Evolutionary conservation across 1,140 invertebrate genomes (phyloP).

Genomic region (Oedothorax gibbosus): DNA sequence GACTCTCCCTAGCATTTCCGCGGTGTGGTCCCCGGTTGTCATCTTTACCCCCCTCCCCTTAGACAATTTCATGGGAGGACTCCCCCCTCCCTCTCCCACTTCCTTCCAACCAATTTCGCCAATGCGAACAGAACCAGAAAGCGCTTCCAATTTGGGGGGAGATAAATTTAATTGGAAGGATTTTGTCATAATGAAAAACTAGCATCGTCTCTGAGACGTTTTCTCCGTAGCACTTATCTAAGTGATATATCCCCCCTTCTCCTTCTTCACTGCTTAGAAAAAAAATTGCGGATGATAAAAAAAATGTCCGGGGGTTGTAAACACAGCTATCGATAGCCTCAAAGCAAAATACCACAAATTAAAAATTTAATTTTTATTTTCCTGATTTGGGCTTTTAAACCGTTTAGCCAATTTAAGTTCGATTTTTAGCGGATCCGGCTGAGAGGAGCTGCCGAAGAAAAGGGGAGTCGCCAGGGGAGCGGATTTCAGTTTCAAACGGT

Average conservation of each 20-base stretch:
- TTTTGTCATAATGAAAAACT: slow-evolving; percentile 60
- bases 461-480: slow-evolving; percentile 8
- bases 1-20: slow-evolving; percentile 7
- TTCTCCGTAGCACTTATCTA: slow-evolving; percentile 35
- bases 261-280: neutral
- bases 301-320: slow-evolving; percentile 37
- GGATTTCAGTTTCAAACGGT: slow-evolving; percentile 35
- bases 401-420: slow-evolving; percentile 53
- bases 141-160: slow-evolving; percentile 47
- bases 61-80: neutral
- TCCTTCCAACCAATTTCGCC: slow-evolving; percentile 58
- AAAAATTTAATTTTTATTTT: slow-evolving; percentile 58
- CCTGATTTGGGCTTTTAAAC: slow-evolving; percentile 38
- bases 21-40: slow-evolving; percentile 42
- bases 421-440: slow-evolving; percentile 28
- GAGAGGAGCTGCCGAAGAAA: neutral
- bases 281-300: neutral
- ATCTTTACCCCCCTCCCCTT: slow-evolving; percentile 27
- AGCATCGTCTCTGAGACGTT: slow-evolving; percentile 34
- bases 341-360: slow-evolving; percentile 44
- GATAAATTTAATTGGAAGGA: slow-evolving; percentile 60
- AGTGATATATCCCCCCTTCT: slow-evolving; percentile 44
- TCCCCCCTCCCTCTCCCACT: slow-evolving; percentile 9
- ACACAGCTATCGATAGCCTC: slow-evolving; percentile 34
- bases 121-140: slow-evolving; percentile 57